Conservation (phyloP, 1,140 invertebrate species). For the Leptinotarsa lineolata region DNA sequence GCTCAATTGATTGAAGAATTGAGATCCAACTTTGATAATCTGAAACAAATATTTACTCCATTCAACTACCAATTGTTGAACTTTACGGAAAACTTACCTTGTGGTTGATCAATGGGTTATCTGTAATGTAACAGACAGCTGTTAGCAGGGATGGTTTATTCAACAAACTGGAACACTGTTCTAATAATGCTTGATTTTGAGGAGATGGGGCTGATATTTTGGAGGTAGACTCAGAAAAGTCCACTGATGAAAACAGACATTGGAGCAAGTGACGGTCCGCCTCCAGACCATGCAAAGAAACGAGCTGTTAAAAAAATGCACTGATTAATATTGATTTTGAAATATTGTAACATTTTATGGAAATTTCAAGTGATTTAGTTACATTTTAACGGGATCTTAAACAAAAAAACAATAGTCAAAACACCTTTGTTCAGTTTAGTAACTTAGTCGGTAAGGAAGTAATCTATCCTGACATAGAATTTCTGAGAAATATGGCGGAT, state of each 20-base stretch:
- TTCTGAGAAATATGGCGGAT: slow-evolving; percentile 39
- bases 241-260: slow-evolving; percentile 79
- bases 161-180: slow-evolving; percentile 72
- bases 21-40: slow-evolving; percentile 74
- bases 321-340: slow-evolving; percentile 17
- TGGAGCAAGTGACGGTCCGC: slow-evolving; percentile 86
- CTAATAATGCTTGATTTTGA: slow-evolving; percentile 75
- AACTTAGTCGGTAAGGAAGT: slow-evolving; percentile 40
- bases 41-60: slow-evolving; percentile 50
- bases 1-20: slow-evolving; percentile 80
- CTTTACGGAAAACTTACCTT: slow-evolving; percentile 58
- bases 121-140: slow-evolving; percentile 78
- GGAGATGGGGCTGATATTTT: slow-evolving; percentile 61
- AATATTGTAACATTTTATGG: slow-evolving; percentile 18
- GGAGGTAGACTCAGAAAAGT: slow-evolving; percentile 64
- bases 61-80: too few species aligned
- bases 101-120: slow-evolving; percentile 67
- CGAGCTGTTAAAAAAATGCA: slow-evolving; percentile 64
- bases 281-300: slow-evolving; percentile 80
- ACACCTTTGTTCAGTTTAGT: slow-evolving; percentile 45
- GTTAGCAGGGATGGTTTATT: slow-evolving; percentile 76
- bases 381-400: slow-evolving; percentile 36
- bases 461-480: slow-evolving; percentile 21
- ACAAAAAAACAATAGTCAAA: slow-evolving; percentile 45
- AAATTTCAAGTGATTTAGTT: slow-evolving; percentile 24